These are phyloP conservation scores for Limnodromus scolopaceus DNA, from an alignment of 2,797 vertebrate genomes.

Conservation along the genomic window DNA sequence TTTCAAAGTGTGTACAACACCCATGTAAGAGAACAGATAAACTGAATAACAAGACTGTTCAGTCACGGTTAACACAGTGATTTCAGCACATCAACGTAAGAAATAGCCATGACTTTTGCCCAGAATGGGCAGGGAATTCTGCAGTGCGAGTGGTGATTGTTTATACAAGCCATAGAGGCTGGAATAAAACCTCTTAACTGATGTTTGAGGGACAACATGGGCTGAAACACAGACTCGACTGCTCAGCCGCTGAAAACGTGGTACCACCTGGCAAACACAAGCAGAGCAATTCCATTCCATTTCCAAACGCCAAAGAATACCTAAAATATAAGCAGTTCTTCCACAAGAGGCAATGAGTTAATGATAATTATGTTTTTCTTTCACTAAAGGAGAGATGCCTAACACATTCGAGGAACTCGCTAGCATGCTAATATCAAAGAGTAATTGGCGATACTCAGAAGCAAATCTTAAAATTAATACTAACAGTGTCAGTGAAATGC, in stretches of 20 bases:
- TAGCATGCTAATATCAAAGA: not conserved
- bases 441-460: not conserved
- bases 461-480: not conserved
- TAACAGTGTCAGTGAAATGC: not conserved
- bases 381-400: not conserved
- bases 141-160: not conserved
- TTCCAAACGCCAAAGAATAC: not conserved
- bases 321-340: not conserved
- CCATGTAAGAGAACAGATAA: not conserved
- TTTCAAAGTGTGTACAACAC: not conserved
- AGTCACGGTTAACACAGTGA: accelerated
- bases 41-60: not conserved
- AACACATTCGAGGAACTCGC: not conserved
- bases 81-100: not conserved
- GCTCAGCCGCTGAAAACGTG: not conserved
- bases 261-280: not conserved
- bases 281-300: not conserved
- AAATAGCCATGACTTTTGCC: not conserved
- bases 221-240: not conserved
- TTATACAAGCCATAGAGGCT: not conserved
- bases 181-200: not conserved
- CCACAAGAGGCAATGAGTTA: not conserved
- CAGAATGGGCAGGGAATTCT: not conserved
- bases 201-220: not conserved
- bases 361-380: not conserved